Base-by-base conservation (phyloP, 2,888 invertebrate species). In the Acronicta psi region DNA sequence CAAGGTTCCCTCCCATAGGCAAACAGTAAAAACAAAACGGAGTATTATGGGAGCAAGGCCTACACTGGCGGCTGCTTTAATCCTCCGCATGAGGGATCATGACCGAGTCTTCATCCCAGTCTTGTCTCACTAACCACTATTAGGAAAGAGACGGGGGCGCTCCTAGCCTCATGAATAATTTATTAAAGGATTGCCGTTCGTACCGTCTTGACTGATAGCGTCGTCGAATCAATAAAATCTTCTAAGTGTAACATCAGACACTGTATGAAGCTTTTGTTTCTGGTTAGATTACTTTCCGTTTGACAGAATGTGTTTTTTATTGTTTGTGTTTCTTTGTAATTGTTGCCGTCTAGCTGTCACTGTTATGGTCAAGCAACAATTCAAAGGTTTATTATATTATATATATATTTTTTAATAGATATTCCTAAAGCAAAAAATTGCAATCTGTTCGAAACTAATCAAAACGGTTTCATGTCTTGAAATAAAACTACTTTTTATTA, bases 111-210 rank as follows among this genome's bases (percentile, higher is more conserved):
- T 68, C 70, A 74, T 65, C 77, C 60, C 63, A 46, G 73, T 75
- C 79, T 81, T 83, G 83, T 84, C 81, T 80, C 77, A 73, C 82
- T 81, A 81, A 81, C 85, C 82, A 81, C 85, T 85, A 86, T 86
- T 84, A 83, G 81, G 78, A 68, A 72, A 72, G 75, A 80, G 81
- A 66, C 58, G 78, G 71, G 73, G 71, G 71, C 70, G 58, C 63
- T 53, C 77, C 73, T 75, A 75, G 69, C 71, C 73, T 80, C 75
- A 85, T 87, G 79, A 83, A 87, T 86, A 80, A 86, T 86, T 85
- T 79, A 86, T 82, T 73, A 69, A 77, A 69, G 83, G 83, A 81
- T 83, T 81, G 75, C 78, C 81, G 77, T 75, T 77, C 72, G 69
- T 82, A 79, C 74, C 73, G 73, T 72, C 82, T 81, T 86, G 85